Base-by-base conservation (phyloP, 2,113 vertebrate species). In the Lagopus muta region DNA sequence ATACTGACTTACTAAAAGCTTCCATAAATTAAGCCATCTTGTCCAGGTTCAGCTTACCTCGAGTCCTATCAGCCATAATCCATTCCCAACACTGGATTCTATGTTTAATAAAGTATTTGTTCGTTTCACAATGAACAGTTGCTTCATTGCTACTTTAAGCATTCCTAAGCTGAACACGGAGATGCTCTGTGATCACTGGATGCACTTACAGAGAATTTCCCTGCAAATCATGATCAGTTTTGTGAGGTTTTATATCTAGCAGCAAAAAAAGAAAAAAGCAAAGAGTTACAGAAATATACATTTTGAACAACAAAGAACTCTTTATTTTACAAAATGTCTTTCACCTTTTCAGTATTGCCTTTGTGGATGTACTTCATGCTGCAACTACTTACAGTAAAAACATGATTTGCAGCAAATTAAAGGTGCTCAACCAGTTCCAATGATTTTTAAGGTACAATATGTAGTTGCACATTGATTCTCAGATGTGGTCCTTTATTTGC, bases 271-370 rank as follows among this genome's bases (percentile, higher is more conserved):
- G 73, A 91, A 88, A 74, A 92, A 80, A 69, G 60, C 71, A 78
- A 40, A 89, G 96, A 97, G 96, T 97, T 95, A 91, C 93, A 97
- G 96, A 97, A 97, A 97, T 97, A 96, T 97, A 96, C 94, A 97
- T 94, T 97, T 96, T 95, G 93, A 97, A 97, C 94, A 97, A 96
- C 96, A 96, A 90, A 96, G 91, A 97, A 93, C 73, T 97, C 95
- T 96, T 97, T 97, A 97, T 97, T 98, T 97, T 98, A 97, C 97
- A 98, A 98, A 98, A 96, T 77, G 94, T 96, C 94, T 93, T 97
- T 97, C 95, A 95, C 92, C 96, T 97, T 95, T 96, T 95, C 80
- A 95, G 91, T 97, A 97, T 95, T 97, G 96, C 96, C 95, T 96
- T 95, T 88, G 94, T 94, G 95, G 96, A 84, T 96, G 86, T 94